Base-by-base conservation (phyloP, 2,888 invertebrate genomes). In the Hirtodrosophila confusa region DNA sequence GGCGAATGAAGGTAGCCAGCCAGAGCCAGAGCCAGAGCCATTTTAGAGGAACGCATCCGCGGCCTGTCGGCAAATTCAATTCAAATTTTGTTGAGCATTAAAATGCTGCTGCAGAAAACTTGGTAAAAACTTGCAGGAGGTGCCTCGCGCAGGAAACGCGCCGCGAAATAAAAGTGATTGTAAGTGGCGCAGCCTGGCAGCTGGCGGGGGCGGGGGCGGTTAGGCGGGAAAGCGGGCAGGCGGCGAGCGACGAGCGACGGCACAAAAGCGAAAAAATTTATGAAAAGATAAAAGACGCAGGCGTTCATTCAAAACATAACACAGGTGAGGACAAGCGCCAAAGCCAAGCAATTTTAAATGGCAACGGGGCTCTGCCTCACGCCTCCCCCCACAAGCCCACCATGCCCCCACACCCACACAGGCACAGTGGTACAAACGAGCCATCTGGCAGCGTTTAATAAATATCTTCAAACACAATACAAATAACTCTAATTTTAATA, bases 81-180 rank as follows among this genome's bases (percentile, higher is more conserved):
- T 84, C 88, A 84, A 84, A 84, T 84, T 82, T 82, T 76, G 84
- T 83, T 73, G 86, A 86, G 84, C 86, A 84, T 84, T 84, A 86
- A 84, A 86, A 85, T 78, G 77, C 71, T 69, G 78, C 64, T 69
- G 78, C 57, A 62, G 49, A 58, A 74, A 71, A 58, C 49, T 57
- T 63, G 66, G 47, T 17, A 37, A 57, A 56, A 51, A 69, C 68
- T 62, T 66, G 77, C 73, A 60, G 58, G 55, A 37, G 50, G 27
- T 11, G 27, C 9, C 48, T 49, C 44, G 53, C 57, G 44, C 47
- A 54, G 61, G 67, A 67, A 77, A 78, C 73, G 66, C 74, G 67
- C 58, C 63, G 70, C 69, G 69, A 82, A 86, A 82, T 86, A 86
- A 82, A 86, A 86, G 86, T 86, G 83, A 85, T 80, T 84, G 80